Evolutionary conservation across 2,888 invertebrate genomes (phyloP).

Genomic region (Acleris emargana): DNA sequence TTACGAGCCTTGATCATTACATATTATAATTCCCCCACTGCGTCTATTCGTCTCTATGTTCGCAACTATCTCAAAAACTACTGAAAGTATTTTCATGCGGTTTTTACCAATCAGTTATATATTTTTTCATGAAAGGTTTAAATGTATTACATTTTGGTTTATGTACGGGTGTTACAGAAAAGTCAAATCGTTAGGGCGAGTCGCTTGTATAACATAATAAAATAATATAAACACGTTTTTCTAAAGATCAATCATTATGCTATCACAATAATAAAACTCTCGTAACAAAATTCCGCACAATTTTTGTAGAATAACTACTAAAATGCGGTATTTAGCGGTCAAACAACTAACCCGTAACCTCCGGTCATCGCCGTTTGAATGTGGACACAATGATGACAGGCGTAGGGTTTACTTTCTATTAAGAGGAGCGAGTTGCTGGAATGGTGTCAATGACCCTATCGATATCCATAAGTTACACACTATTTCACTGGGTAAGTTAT

Average conservation of each 20-base stretch:
- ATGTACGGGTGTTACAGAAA: too few relatives aligned
- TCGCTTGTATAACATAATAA: too few relatives aligned
- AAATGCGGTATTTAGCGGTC: constrained; percentile 28
- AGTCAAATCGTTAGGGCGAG: too few relatives aligned
- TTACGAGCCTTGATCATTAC: too few relatives aligned
- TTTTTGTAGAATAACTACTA: constrained; percentile 22
- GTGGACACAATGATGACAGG: not conserved
- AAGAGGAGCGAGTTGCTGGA: constrained; percentile 38
- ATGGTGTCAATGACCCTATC: constrained; percentile 61
- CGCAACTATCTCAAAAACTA: too few relatives aligned
- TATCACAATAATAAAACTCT: not conserved
- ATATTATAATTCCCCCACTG: too few relatives aligned
- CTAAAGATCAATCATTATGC: not conserved
- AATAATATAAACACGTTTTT: too few relatives aligned
- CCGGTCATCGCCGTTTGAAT: not conserved
- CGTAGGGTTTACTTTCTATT: constrained; percentile 15
- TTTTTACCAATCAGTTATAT: too few relatives aligned
- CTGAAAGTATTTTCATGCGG: too few relatives aligned
- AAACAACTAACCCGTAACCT: constrained; percentile 17
- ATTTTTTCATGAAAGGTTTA: too few relatives aligned
- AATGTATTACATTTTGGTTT: too few relatives aligned
- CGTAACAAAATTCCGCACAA: constrained; percentile 11
- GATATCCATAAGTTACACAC: constrained; percentile 55
- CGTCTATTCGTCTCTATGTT: too few relatives aligned
- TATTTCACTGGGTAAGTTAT: constrained; percentile 52